phyloP scores from a whole-genome alignment of 2,888 invertebrate genomes.

The Leucophenga montana region DNA sequence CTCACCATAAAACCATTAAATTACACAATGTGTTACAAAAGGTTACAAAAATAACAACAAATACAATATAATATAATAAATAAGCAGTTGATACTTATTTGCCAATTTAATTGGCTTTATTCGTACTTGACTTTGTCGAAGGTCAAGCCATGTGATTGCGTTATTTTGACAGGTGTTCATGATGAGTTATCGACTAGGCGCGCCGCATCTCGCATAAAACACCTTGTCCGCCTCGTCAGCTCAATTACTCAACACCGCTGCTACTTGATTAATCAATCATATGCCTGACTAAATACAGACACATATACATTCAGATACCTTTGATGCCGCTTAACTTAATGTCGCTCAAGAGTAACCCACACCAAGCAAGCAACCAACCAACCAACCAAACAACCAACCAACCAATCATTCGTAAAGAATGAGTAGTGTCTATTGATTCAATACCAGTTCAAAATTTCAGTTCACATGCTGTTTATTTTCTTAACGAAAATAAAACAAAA shows the following conservation, averaged over 20 bases:
- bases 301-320: neutral
- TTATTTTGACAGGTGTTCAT: conserved; percentile 3
- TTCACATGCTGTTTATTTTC: conserved; percentile 8
- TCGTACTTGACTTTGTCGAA: conserved; percentile 3
- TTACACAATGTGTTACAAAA: no score
- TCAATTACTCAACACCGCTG: neutral
- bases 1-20: no score
- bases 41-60: no score
- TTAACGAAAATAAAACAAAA: conserved; percentile 18
- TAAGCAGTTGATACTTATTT: no score
- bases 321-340: no score
- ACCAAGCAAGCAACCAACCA: neutral
- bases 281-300: neutral
- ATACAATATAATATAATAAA: no score
- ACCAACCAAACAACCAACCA: neutral
- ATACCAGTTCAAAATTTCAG: neutral
- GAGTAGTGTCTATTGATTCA: neutral
- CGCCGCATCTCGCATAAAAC: no score
- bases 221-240: neutral
- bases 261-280: conserved; percentile 18
- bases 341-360: neutral
- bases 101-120: no score
- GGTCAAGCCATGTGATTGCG: neutral
- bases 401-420: no score
- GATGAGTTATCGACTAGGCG: no score